phyloP scores from a whole-genome alignment of 2,888 invertebrate species.

The Conus canariensis region DNA sequence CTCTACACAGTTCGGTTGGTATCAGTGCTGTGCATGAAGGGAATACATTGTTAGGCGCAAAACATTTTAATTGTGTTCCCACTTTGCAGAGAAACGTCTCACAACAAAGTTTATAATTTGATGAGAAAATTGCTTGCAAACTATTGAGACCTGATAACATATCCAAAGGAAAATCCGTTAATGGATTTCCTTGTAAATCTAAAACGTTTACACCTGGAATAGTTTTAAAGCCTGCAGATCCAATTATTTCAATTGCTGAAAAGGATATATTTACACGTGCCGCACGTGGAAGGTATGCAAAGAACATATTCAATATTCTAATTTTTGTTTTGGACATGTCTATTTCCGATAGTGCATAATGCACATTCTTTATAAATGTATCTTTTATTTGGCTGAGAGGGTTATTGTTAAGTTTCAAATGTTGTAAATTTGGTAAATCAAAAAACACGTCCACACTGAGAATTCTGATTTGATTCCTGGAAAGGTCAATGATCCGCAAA shows the following conservation, averaged over 20 bases:
- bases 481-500: slow-evolving; percentile 26
- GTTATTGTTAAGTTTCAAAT: neutral
- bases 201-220: neutral
- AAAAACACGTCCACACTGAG: slow-evolving; percentile 18
- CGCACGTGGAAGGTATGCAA: too few relatives aligned
- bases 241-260: too few relatives aligned
- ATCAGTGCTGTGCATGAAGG: neutral
- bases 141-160: neutral
- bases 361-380: neutral
- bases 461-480: slow-evolving; percentile 18
- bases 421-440: neutral
- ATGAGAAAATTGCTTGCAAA: neutral
- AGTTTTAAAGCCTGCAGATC: too few relatives aligned
- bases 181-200: neutral
- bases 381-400: neutral
- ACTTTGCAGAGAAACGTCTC: neutral
- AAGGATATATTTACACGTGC: too few relatives aligned
- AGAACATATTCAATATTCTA: neutral
- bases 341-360: neutral
- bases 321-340: neutral
- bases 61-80: neutral
- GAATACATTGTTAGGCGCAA: neutral
- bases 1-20: too few relatives aligned
- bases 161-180: neutral
- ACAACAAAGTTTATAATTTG: neutral